Evolutionary conservation across 2,888 invertebrate genomes (phyloP), one percentile per base, ranked within the genome.

Genomic region (Clivina fossor): DNA sequence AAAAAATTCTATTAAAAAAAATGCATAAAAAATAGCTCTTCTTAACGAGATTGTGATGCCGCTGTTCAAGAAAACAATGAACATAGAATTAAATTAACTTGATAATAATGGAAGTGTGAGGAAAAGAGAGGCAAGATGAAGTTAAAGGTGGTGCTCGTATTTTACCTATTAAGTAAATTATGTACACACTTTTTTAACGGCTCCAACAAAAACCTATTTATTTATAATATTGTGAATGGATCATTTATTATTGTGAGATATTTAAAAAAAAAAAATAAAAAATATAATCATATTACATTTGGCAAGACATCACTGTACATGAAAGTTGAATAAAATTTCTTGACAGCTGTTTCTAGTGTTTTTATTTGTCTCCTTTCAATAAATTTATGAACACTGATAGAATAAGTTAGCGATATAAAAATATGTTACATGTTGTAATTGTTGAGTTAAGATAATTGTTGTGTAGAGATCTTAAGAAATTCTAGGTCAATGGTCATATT

Each of bases 311-410:
- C 47, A 55, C 55, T 55, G 55, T 55, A 55, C 47, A 47, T 55
- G 55, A 55, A 55, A 47, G 55, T 55, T 55, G 38, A 55, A 55
- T 47, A 47, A 53, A 55, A 55, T 55, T 55, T 55, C 55, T 55
- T 55, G 55, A 55, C 55, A 55, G 55, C 55, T 55, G 44, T 33
- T 20, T 32, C 11, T 3, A 20, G 5, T 40, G 19, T 40, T 40
- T 32, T 46, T n/a, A n/a, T n/a, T n/a, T n/a, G n/a, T n/a, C n/a
- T n/a, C n/a, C n/a, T n/a, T n/a, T n/a, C n/a, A n/a, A n/a, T n/a
- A n/a, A n/a, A n/a, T n/a, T n/a, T n/a, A n/a, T n/a, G n/a, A n/a
- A n/a, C n/a, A n/a, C n/a, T n/a, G n/a, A n/a, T n/a, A n/a, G n/a
- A n/a, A n/a, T n/a, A n/a, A n/a, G n/a, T n/a, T n/a, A n/a, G n/a